Conservation (phyloP, 1,140 invertebrate genomes). For the Tetramorium simillimum region DNA sequence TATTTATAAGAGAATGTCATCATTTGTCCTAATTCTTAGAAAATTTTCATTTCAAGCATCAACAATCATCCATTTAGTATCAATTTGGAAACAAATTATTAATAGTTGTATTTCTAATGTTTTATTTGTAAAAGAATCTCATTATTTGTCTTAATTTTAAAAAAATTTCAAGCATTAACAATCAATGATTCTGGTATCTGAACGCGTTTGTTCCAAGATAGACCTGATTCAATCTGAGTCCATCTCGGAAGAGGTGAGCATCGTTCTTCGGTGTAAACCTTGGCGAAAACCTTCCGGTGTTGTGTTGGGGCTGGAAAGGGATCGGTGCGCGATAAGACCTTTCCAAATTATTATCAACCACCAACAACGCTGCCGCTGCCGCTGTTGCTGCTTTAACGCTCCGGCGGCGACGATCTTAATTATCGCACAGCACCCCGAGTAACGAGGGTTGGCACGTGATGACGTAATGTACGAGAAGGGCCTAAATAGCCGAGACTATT, state of each 20-base stretch:
- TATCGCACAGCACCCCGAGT: constrained; percentile 76
- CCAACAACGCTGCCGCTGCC: not conserved
- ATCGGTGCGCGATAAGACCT: constrained; percentile 28
- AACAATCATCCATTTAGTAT: too few species aligned
- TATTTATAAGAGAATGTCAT: not conserved
- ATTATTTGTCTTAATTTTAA: not conserved
- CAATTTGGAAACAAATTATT: not conserved
- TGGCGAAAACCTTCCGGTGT: constrained; percentile 5
- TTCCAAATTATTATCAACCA: constrained; percentile 33
- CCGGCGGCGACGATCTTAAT: constrained; percentile 75
- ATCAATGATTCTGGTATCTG: not conserved
- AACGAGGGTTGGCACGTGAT: constrained; percentile 74
- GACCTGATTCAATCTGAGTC: not conserved
- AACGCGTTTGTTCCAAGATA: not conserved
- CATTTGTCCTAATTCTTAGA: not conserved
- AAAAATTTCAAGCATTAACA: not conserved
- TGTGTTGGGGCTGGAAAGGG: not conserved
- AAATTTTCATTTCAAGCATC: not conserved
- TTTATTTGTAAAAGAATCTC: not conserved
- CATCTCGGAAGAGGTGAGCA: not conserved
- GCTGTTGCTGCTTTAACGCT: constrained; percentile 23
- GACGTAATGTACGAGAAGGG: constrained; percentile 76
- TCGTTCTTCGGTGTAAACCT: constrained; percentile 7
- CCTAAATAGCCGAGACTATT: constrained; percentile 76
- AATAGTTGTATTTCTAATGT: not conserved